These are phyloP conservation scores for Callionymus lyra DNA, from an alignment of 2,113 vertebrate species.

Conservation along the genomic window DNA sequence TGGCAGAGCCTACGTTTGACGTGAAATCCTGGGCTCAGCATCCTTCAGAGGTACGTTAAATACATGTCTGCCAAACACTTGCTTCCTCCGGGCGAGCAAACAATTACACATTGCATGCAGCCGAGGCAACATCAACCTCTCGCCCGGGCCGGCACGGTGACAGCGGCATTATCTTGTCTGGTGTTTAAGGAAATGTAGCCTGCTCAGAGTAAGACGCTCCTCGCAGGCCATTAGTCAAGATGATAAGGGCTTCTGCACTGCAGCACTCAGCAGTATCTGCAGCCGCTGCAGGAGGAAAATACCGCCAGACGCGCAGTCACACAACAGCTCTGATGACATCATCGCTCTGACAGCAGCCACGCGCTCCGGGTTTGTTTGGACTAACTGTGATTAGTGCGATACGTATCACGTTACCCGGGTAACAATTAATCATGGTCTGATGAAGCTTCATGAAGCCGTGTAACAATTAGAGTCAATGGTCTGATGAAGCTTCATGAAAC, in stretches of 20 bases:
- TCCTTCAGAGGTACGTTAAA: constrained; percentile 3
- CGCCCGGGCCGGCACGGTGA: constrained; percentile 32
- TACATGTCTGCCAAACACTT: constrained; percentile 8
- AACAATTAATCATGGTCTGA: too few species aligned
- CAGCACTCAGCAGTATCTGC: constrained; percentile 61
- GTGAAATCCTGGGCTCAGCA: constrained; percentile 20
- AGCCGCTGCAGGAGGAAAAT: constrained; percentile 16
- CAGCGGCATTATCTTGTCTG: constrained; percentile 52
- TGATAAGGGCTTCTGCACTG: constrained; percentile 49
- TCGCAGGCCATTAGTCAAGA: constrained; percentile 60
- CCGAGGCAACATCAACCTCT: constrained; percentile 24
- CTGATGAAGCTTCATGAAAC: too few species aligned
- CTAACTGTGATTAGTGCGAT: too few species aligned
- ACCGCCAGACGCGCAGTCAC: background rate
- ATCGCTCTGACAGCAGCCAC: background rate
- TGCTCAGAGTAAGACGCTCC: constrained; percentile 54
- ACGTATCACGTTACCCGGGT: too few species aligned
- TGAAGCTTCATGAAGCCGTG: too few species aligned
- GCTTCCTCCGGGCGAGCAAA: constrained; percentile 1
- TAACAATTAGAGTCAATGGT: too few species aligned
- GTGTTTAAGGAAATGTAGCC: constrained; percentile 62
- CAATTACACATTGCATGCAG: constrained; percentile 19
- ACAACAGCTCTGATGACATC: background rate
- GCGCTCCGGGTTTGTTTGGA: constrained; percentile 7
- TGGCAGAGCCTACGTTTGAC: constrained; percentile 4